Percentiles rank a stretch among this genome's conserved stretches.
Conservation (phyloP, 2,113 vertebrate species). For the Elgaria multicarinata region DNA sequence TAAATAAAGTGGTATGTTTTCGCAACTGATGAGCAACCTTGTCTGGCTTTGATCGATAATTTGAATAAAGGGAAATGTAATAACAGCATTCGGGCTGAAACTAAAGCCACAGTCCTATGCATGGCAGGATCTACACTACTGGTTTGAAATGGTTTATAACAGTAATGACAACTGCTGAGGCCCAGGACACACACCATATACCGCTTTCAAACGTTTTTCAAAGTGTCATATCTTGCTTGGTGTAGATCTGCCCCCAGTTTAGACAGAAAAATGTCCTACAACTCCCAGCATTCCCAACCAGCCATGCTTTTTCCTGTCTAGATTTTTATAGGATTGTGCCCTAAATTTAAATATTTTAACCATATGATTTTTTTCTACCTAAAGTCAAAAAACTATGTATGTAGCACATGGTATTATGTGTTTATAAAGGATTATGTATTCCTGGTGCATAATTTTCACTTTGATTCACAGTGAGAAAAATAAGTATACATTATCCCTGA, state of each 20-base stretch:
- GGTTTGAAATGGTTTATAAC: no score
- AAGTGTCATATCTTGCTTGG: no score
- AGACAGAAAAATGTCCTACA: no score
- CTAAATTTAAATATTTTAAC: constrained; percentile 2
- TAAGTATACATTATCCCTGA: not conserved
- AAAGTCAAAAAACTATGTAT: not conserved
- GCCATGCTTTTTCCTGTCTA: no score
- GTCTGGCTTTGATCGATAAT: constrained; percentile 3
- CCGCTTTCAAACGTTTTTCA: no score
- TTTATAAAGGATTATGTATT: not conserved
- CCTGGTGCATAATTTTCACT: not conserved
- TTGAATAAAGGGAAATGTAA: constrained; percentile 42
- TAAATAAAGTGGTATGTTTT: constrained; percentile 40
- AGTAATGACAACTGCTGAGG: no score
- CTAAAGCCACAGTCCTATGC: not conserved
- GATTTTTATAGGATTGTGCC: no score
- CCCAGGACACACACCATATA: no score
- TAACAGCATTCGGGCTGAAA: constrained; percentile 33
- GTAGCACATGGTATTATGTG: not conserved
- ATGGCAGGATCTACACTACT: no score
- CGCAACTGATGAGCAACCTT: constrained; percentile 23
- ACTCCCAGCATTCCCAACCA: no score
- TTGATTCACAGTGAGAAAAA: not conserved
- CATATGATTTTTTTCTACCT: not conserved
- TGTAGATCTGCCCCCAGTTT: no score